Evolutionary conservation across 2,113 vertebrate species (phyloP).

Genomic region (Lamprologus speciosus): DNA sequence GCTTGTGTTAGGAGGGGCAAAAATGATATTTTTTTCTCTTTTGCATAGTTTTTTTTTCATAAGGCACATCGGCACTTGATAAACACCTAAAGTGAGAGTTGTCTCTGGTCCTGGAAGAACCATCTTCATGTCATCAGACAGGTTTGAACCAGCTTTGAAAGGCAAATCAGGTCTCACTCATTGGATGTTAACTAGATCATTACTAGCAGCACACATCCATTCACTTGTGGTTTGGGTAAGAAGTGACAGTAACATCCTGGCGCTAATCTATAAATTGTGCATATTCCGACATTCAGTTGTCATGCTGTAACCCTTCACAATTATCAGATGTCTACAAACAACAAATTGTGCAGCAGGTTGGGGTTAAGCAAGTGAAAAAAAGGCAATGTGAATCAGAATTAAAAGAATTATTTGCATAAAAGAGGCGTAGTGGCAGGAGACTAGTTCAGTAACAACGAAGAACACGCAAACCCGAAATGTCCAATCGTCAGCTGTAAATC

Average conservation of each 20-base stretch:
- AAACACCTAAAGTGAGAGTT: slow-evolving; percentile 51
- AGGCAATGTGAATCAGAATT: slow-evolving; percentile 53
- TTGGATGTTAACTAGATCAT: neutral
- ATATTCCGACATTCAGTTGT: slow-evolving; percentile 62
- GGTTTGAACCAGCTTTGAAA: slow-evolving; percentile 25
- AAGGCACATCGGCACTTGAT: slow-evolving; percentile 83
- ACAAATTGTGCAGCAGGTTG: slow-evolving; percentile 47
- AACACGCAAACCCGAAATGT: slow-evolving; percentile 8
- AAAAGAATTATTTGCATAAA: slow-evolving; percentile 45
- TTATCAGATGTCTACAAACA: slow-evolving; percentile 47
- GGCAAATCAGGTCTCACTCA: slow-evolving; percentile 28
- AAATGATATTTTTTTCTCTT: slow-evolving; percentile 10
- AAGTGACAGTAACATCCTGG: slow-evolving; percentile 36
- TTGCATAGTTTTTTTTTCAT: slow-evolving; percentile 90
- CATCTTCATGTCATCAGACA: slow-evolving; percentile 1
- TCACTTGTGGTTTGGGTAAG: slow-evolving; percentile 28
- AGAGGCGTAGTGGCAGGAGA: slow-evolving; percentile 14
- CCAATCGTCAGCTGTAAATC: neutral
- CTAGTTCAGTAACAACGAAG: neutral
- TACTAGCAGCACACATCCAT: slow-evolving; percentile 11
- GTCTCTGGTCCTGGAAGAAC: slow-evolving; percentile 40
- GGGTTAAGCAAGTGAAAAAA: slow-evolving; percentile 54
- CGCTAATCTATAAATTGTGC: slow-evolving; percentile 59
- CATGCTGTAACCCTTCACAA: slow-evolving; percentile 49
- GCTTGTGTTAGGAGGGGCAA: slow-evolving; percentile 72